Conservation (phyloP, 2,888 invertebrate species). For the Eucriotettix oculatus region DNA sequence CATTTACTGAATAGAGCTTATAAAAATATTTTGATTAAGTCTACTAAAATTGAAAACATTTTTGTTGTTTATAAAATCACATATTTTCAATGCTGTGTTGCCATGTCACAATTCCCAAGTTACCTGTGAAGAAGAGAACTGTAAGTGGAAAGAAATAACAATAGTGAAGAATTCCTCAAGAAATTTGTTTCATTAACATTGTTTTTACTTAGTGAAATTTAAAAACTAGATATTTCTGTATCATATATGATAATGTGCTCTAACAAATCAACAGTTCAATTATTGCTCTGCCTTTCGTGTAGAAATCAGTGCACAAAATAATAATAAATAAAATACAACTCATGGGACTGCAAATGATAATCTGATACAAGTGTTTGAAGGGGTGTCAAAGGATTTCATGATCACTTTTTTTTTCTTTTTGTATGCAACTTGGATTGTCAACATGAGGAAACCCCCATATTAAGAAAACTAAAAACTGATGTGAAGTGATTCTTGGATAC, state of each 20-base stretch:
- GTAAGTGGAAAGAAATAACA: no score
- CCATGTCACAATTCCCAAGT: no score
- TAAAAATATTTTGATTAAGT: no score
- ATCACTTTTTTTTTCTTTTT: background rate
- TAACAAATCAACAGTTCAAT: slow-evolving; percentile 12
- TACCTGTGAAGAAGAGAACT: no score
- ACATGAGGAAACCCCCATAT: slow-evolving; percentile 9
- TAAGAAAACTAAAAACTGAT: slow-evolving; percentile 12
- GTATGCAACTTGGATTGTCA: background rate
- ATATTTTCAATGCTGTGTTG: no score
- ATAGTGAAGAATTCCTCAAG: no score
- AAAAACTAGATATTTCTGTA: background rate
- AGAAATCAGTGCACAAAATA: slow-evolving; percentile 10
- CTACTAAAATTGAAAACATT: no score
- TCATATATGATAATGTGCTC: slow-evolving; percentile 6
- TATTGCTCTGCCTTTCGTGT: slow-evolving; percentile 14
- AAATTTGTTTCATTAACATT: background rate
- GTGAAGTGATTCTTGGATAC: slow-evolving; percentile 67
- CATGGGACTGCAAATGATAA: slow-evolving; percentile 12
- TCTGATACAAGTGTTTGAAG: slow-evolving; percentile 5
- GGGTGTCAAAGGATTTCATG: slow-evolving; percentile 3
- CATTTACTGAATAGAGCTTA: no score
- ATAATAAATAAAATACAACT: slow-evolving; percentile 4
- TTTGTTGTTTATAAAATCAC: no score
- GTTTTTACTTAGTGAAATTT: background rate